Evolutionary conservation across 2,797 vertebrate species (phyloP).

Genomic region (Enteromius radiatus): DNA sequence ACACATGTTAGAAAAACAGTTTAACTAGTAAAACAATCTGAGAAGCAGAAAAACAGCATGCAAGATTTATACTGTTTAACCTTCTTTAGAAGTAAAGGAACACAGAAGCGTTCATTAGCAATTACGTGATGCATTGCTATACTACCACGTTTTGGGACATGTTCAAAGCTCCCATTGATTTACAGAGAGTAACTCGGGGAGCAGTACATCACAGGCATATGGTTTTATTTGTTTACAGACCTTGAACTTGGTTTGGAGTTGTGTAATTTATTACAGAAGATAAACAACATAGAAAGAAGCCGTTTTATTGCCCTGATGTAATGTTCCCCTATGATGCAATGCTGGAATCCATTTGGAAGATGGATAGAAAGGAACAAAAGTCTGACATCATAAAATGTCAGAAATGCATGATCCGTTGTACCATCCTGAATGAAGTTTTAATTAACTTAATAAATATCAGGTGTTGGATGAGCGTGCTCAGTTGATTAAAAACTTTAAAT

Average conservation of each 20-base stretch:
- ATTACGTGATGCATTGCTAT: background rate
- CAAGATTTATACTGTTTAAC: background rate
- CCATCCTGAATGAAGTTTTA: background rate
- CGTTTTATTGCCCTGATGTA: conserved; percentile 51
- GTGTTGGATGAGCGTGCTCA: background rate
- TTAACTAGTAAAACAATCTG: background rate
- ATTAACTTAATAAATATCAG: background rate
- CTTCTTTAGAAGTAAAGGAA: background rate
- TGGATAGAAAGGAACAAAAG: conserved; percentile 4
- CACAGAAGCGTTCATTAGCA: background rate
- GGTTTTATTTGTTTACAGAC: conserved; percentile 43
- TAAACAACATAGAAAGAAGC: conserved; percentile 47
- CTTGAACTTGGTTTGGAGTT: conserved; percentile 38
- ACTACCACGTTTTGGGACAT: background rate
- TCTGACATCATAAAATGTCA: conserved; percentile 9
- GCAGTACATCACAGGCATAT: conserved; percentile 28
- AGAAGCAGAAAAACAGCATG: background rate
- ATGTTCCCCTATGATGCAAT: conserved; percentile 40
- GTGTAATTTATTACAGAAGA: conserved; percentile 43
- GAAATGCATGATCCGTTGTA: background rate
- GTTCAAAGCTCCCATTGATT: background rate
- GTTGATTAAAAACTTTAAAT: background rate
- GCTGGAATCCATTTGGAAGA: conserved; percentile 1
- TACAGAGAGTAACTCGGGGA: conserved; percentile 3
- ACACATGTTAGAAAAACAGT: background rate